phyloP scores from a whole-genome alignment of 2,888 invertebrate genomes.

The Rhodophaea formosa region DNA sequence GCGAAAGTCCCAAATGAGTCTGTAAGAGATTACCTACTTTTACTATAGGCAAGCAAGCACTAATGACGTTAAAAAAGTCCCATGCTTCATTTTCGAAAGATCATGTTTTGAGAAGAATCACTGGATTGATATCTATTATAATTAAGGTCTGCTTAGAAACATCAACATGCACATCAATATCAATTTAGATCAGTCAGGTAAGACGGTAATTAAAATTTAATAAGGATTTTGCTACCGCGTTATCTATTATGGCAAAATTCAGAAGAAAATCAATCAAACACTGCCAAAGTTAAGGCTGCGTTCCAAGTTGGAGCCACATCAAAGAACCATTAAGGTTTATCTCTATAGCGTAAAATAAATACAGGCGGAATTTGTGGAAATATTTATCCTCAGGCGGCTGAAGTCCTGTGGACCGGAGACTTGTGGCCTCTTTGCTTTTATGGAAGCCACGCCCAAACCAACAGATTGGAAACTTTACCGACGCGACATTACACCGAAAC shows the following conservation, averaged over 20 bases:
- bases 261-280: slow-evolving; percentile 70
- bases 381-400: slow-evolving; percentile 66
- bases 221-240: slow-evolving; percentile 43
- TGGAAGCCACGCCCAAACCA: slow-evolving; percentile 65
- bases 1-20: too few relatives aligned
- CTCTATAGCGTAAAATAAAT: slow-evolving; percentile 76
- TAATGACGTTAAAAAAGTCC: too few relatives aligned
- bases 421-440: slow-evolving; percentile 73
- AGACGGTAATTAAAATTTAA: slow-evolving; percentile 43
- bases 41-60: too few relatives aligned
- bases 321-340: slow-evolving; percentile 77
- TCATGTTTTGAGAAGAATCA: too few relatives aligned
- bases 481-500: slow-evolving; percentile 53
- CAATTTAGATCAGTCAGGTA: slow-evolving; percentile 22
- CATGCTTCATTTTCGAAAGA: too few relatives aligned
- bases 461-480: slow-evolving; percentile 62
- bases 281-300: slow-evolving; percentile 67
- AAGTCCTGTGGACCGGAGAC: slow-evolving; percentile 51
- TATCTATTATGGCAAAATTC: slow-evolving; percentile 48
- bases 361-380: slow-evolving; percentile 73
- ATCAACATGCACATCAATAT: slow-evolving; percentile 1
- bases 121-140: too few relatives aligned
- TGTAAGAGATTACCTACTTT: too few relatives aligned
- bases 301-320: slow-evolving; percentile 68
- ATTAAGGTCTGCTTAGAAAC: too few relatives aligned